Percentiles rank a stretch among this genome's conserved stretches.
Evolutionary conservation across 2,888 invertebrate genomes (phyloP).

Genomic region (Leistus spinibarbis): DNA sequence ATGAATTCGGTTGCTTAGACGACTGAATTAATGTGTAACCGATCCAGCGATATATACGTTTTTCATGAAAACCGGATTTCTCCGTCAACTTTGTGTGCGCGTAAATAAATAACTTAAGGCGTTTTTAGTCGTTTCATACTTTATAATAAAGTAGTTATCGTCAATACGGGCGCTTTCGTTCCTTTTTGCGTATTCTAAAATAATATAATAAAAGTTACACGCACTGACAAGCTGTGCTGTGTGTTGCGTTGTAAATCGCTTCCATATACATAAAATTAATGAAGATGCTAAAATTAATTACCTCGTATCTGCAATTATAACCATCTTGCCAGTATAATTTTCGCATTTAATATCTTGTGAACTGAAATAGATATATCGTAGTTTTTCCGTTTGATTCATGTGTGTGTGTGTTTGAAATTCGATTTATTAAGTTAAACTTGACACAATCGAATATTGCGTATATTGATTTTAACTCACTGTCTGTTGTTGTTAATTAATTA

Average conservation of each 20-base stretch:
- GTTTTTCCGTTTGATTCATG: too few species aligned
- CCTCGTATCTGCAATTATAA: conserved; percentile 15
- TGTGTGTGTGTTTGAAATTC: too few species aligned
- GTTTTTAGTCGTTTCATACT: conserved; percentile 5
- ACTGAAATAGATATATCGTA: background rate
- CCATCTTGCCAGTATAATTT: conserved; percentile 12
- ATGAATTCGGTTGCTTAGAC: background rate
- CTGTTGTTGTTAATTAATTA: too few species aligned
- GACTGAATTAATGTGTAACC: background rate
- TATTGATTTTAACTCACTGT: too few species aligned
- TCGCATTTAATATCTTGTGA: background rate
- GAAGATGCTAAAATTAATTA: conserved; percentile 35
- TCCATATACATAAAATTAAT: conserved; percentile 22
- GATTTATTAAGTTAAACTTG: too few species aligned
- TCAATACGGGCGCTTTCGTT: conserved; percentile 1
- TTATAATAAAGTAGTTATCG: conserved; percentile 17
- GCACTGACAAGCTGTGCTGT: conserved; percentile 10
- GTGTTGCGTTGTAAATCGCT: background rate
- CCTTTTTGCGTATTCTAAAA: conserved; percentile 4
- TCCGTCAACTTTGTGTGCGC: background rate
- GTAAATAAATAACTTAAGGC: conserved; percentile 26
- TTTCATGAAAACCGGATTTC: conserved; percentile 21
- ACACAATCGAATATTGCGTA: too few species aligned
- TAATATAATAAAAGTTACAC: conserved; percentile 10
- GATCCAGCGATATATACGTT: background rate